Evolutionary conservation across 2,888 invertebrate genomes (phyloP).

Genomic region (Malthinus seriepunctatus): DNA sequence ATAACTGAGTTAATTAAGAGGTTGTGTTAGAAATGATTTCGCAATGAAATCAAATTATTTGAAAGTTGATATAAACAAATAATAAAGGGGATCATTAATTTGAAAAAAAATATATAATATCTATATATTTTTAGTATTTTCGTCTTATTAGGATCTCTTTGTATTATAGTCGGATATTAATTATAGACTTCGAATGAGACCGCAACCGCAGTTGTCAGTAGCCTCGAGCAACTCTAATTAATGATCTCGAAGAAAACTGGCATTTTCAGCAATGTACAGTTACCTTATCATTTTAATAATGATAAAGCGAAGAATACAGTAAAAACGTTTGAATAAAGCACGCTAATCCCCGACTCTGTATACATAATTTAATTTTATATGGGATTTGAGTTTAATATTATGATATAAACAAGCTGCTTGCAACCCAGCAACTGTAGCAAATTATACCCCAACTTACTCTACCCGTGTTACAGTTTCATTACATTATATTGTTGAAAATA

Average conservation of each 20-base stretch:
- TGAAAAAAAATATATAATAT: neutral
- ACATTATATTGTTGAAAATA: constrained; percentile 26
- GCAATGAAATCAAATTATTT: too few species aligned
- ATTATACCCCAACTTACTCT: constrained; percentile 21
- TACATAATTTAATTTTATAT: constrained; percentile 29
- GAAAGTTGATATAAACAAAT: too few species aligned
- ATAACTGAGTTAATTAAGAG: too few species aligned
- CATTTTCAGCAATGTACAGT: constrained; percentile 29
- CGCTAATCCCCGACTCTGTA: constrained; percentile 20
- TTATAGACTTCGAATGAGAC: constrained; percentile 29
- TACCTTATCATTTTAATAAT: constrained; percentile 29
- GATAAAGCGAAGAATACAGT: constrained; percentile 20
- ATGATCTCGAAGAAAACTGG: constrained; percentile 30
- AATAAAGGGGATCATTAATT: constrained; percentile 7
- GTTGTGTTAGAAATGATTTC: too few species aligned
- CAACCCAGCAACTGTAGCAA: constrained; percentile 22
- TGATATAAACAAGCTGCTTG: constrained; percentile 27
- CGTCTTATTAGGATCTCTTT: constrained; percentile 24
- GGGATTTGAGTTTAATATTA: constrained; percentile 27
- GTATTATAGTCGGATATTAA: constrained; percentile 31
- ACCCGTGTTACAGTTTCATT: constrained; percentile 28
- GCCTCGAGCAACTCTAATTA: constrained; percentile 30
- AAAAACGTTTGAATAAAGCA: constrained; percentile 16
- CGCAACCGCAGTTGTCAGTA: constrained; percentile 30
- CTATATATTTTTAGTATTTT: constrained; percentile 8